These are phyloP conservation scores for Scomber colias DNA, from an alignment of 2,113 vertebrate genomes.

Conservation along the genomic window DNA sequence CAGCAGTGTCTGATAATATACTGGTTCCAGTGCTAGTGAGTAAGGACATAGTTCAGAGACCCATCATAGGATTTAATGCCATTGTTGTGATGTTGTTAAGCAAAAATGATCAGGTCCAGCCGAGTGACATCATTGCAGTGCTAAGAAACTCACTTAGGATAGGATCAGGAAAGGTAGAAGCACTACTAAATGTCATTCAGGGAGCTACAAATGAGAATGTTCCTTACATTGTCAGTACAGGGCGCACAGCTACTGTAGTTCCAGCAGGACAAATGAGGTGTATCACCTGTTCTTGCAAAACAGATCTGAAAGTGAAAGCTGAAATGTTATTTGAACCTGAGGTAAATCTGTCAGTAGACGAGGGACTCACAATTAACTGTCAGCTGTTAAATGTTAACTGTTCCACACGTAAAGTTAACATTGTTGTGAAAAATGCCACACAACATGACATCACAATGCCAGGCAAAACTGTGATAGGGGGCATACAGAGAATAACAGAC, in stretches of 20 bases:
- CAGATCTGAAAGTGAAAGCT: background rate
- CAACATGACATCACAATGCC: too few relatives aligned
- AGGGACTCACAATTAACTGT: background rate
- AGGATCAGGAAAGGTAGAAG: constrained; percentile 24
- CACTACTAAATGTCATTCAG: background rate
- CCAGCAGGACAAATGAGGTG: constrained; percentile 16
- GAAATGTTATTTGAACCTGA: constrained; percentile 39
- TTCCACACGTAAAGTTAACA: background rate
- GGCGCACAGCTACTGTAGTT: background rate
- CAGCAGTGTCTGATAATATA: background rate
- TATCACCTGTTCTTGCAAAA: background rate
- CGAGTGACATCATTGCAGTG: background rate
- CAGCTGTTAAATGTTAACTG: background rate
- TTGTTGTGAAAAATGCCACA: too few relatives aligned
- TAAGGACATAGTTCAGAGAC: background rate
- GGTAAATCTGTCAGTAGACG: background rate
- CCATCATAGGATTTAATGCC: background rate
- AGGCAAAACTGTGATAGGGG: too few relatives aligned
- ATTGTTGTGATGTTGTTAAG: background rate
- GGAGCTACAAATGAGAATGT: background rate
- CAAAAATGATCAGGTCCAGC: background rate
- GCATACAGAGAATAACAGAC: too few relatives aligned
- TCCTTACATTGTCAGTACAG: background rate
- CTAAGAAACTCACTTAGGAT: constrained; percentile 7
- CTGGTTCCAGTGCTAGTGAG: constrained; percentile 7